Evolutionary conservation across 2,888 invertebrate species (phyloP).

Genomic region (Standfussiana lucernea): DNA sequence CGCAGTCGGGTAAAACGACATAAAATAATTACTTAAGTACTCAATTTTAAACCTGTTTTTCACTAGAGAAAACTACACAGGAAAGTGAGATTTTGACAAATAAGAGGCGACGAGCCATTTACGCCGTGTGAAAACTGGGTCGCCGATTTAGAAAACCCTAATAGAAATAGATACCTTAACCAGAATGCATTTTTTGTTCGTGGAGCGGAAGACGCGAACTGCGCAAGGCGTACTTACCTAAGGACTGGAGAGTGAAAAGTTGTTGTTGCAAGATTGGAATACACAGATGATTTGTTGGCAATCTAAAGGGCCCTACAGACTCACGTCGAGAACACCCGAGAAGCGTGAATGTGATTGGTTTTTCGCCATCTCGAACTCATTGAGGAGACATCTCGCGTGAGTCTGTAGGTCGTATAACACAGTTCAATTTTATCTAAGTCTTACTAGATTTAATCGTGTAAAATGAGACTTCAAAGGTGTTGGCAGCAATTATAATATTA

Average conservation of each 20-base stretch:
- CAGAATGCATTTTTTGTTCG: slow-evolving; percentile 3
- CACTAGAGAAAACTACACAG: neutral
- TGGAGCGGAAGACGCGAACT: neutral
- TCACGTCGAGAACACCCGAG: too few relatives aligned
- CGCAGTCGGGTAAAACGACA: neutral
- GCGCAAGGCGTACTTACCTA: neutral
- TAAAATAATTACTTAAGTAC: neutral
- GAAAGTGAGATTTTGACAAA: neutral
- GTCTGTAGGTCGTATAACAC: too few relatives aligned
- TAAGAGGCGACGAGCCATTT: neutral
- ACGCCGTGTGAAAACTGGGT: neutral
- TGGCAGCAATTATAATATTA: neutral
- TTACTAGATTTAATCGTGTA: neutral
- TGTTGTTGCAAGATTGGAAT: slow-evolving; percentile 3
- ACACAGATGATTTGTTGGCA: neutral
- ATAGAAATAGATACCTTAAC: slow-evolving; percentile 8
- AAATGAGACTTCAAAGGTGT: slow-evolving; percentile 3
- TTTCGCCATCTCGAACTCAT: too few relatives aligned
- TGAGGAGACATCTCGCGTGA: too few relatives aligned
- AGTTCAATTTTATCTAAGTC: slow-evolving; percentile 5
- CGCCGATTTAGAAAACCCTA: neutral
- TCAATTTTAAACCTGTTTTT: neutral
- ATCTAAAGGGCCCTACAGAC: too few relatives aligned
- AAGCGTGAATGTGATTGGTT: too few relatives aligned
- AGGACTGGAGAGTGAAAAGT: neutral